phyloP scores from a whole-genome alignment of 2,888 invertebrate genomes.

The Craniophora ligustri region DNA sequence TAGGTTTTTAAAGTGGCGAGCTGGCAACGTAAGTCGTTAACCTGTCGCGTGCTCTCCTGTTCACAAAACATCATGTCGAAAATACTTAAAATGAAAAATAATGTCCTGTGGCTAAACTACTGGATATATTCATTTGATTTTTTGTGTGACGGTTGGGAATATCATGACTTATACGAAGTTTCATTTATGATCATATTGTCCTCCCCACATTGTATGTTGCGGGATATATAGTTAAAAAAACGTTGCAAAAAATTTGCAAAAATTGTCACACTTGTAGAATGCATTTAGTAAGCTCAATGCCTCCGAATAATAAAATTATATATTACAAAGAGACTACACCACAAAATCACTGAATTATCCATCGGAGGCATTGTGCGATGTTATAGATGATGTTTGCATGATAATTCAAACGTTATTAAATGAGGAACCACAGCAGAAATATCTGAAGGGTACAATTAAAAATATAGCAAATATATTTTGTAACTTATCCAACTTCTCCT shows the following conservation, averaged over 20 bases:
- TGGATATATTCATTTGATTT: too few species aligned
- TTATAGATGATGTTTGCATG: conserved; percentile 18
- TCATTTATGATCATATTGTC: too few species aligned
- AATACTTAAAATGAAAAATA: too few species aligned
- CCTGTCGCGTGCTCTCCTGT: too few species aligned
- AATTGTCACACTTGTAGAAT: conserved; percentile 5
- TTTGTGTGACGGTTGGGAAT: too few species aligned
- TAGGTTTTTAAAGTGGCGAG: too few species aligned
- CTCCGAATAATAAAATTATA: conserved; percentile 17
- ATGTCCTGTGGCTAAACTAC: too few species aligned
- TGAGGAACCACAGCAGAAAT: conserved; percentile 8
- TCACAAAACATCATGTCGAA: too few species aligned
- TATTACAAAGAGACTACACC: conserved; percentile 12
- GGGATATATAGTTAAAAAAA: neutral
- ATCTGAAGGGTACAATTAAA: conserved; percentile 2
- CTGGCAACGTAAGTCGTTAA: too few species aligned
- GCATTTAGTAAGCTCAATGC: conserved; percentile 14
- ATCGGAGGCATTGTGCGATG: conserved; percentile 16
- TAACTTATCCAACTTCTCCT: conserved; percentile 1
- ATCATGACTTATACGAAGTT: too few species aligned
- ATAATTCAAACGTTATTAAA: conserved; percentile 14
- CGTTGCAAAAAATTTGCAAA: conserved; percentile 1
- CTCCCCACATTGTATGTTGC: too few species aligned
- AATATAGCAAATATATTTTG: conserved; percentile 1
- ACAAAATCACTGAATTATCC: conserved; percentile 13